Base-by-base conservation (phyloP, 2,113 vertebrate genomes). In the Ondatra zibethicus region DNA sequence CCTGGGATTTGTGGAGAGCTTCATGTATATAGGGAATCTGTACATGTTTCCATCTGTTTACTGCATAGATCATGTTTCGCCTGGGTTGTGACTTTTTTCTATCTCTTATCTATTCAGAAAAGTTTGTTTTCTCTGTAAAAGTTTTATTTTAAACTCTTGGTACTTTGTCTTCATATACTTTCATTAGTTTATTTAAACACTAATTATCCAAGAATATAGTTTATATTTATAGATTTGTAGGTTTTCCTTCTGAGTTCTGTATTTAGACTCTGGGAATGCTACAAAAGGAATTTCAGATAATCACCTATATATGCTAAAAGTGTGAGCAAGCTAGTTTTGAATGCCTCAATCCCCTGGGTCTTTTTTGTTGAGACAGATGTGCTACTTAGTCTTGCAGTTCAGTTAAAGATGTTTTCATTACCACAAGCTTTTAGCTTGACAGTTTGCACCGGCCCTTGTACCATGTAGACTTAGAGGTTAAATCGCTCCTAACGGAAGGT, bases 401-500 rank as follows among this genome's bases (percentile, higher is more conserved):
- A 75, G 82, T 42, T 87, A 66, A 95, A 76, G 63, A 90, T 61
- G 17, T 90, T 95, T 94, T 89, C 45, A 88, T 73, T 70, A 81
- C 84, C 89, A 68, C 45, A 73, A 4, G 88, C 55, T 89, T 88
- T 42, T 13, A 82, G n/a, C n/a, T 31, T 61, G 68, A 70, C 66
- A 95, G 31, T 47, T 87, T 39, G 36, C 73, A 88, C 58, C 27
- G 58, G 9, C 10, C 25, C 23, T 72, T 61, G 87, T 6, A 36
- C 33, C n/a, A 89, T 17, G 47, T 39, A 81, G 42, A n/a, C 61
- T 89, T 94, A 50, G 5, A 89, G 72, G 95, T 92, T 95, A 97
- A 96, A 94, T 63, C 39, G 66, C 91, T 95, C 68, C 86, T 95
- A 94, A 94, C 11, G 92, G 92, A 36, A 29, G 45, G 27, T 95